A percentile compares a stretch with the other conserved stretches of the same genome.
Conservation (phyloP, 2,113 vertebrate genomes). For the Polyodon spathula region DNA sequence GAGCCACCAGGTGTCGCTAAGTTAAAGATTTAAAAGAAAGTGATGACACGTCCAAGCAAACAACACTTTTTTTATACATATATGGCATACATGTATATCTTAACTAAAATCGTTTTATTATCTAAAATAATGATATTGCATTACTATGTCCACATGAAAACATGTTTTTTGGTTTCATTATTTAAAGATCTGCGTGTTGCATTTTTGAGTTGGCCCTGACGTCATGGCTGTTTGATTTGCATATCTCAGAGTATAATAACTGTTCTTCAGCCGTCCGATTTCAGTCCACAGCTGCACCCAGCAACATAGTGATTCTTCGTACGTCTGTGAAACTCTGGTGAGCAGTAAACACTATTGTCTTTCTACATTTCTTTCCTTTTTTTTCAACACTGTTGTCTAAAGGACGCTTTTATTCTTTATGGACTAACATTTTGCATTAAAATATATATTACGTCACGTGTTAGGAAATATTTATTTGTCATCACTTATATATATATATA, state of each 20-base stretch:
- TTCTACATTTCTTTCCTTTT: background rate
- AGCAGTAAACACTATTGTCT: slow-evolving; percentile 9
- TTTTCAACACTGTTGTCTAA: background rate
- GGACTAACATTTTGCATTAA: background rate
- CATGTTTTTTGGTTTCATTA: no score
- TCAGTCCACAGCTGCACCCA: slow-evolving; percentile 30
- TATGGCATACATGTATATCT: no score
- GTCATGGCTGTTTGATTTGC: slow-evolving; percentile 33
- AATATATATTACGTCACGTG: no score
- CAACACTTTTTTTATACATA: no score
- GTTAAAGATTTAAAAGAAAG: slow-evolving; percentile 1
- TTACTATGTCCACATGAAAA: no score
- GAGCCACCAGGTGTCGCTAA: slow-evolving; percentile 33
- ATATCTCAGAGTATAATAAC: slow-evolving; percentile 43
- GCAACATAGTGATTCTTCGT: slow-evolving; percentile 22
- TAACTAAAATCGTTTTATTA: no score
- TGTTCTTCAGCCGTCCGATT: background rate
- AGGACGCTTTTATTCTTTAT: background rate
- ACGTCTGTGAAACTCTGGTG: slow-evolving; percentile 24
- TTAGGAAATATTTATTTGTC: no score
- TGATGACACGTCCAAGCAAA: no score
- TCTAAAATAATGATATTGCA: no score
- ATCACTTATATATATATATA: no score
- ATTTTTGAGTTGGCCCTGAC: no score
- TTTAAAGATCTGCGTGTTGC: no score